Percentiles rank a stretch among this genome's conserved stretches.
Evolutionary conservation across 2,888 invertebrate genomes (phyloP).

Genomic region (Orthonevra nobilis): DNA sequence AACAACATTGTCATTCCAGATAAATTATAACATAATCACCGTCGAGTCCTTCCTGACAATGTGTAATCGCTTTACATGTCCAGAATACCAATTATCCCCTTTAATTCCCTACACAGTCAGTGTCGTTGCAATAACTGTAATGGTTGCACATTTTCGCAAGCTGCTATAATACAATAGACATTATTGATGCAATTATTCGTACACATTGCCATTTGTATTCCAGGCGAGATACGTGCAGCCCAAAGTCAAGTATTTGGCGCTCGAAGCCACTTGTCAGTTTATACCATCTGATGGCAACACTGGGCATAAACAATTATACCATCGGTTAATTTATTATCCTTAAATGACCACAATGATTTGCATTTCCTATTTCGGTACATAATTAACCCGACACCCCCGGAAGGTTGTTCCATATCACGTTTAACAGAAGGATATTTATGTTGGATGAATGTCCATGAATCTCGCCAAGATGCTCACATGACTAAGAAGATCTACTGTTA

Average conservation of each 20-base stretch:
- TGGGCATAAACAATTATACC: slow-evolving; percentile 36
- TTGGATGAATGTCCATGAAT: slow-evolving; percentile 45
- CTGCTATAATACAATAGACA: slow-evolving; percentile 46
- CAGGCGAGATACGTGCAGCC: slow-evolving; percentile 10
- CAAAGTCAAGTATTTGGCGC: not conserved
- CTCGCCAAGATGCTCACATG: slow-evolving; percentile 51
- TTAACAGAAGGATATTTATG: slow-evolving; percentile 48
- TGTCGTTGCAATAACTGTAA: slow-evolving; percentile 57
- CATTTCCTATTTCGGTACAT: slow-evolving; percentile 49
- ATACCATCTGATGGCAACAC: slow-evolving; percentile 35
- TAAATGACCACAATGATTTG: slow-evolving; percentile 63
- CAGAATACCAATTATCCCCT: slow-evolving; percentile 57
- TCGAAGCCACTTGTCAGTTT: slow-evolving; percentile 13
- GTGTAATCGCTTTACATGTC: slow-evolving; percentile 28
- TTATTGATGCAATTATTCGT: slow-evolving; percentile 66
- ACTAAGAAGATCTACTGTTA: slow-evolving; percentile 44
- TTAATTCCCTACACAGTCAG: slow-evolving; percentile 25
- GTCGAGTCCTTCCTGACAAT: slow-evolving; percentile 9
- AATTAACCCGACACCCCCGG: slow-evolving; percentile 36
- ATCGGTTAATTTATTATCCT: slow-evolving; percentile 53
- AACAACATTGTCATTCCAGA: slow-evolving; percentile 19
- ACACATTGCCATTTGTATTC: slow-evolving; percentile 49
- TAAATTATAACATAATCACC: slow-evolving; percentile 52
- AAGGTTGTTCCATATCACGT: slow-evolving; percentile 32
- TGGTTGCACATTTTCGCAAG: slow-evolving; percentile 62